Evolutionary conservation across 1,140 invertebrate genomes (phyloP).

Genomic region (Penaeus japonicus): DNA sequence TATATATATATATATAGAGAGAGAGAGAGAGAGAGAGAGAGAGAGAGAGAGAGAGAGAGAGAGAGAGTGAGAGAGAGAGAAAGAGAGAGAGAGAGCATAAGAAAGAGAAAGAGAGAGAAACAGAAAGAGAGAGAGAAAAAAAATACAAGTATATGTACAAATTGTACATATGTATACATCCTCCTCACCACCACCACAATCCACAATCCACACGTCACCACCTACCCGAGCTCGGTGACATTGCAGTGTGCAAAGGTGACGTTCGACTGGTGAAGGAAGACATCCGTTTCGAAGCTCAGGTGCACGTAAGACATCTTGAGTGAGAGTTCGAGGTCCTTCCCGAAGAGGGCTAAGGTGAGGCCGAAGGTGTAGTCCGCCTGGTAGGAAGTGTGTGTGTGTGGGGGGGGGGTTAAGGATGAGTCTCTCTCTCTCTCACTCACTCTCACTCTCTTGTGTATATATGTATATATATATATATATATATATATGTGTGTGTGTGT

Average conservation of each 20-base stretch:
- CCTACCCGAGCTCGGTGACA: slow-evolving; percentile 37
- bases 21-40: too few relatives aligned
- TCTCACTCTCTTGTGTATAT: too few relatives aligned
- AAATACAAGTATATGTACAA: too few relatives aligned
- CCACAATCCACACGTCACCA: background rate
- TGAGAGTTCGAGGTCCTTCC: slow-evolving; percentile 26
- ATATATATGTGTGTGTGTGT: too few relatives aligned
- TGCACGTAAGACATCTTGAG: slow-evolving; percentile 40
- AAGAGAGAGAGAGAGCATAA: too few relatives aligned
- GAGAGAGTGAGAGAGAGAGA: too few relatives aligned
- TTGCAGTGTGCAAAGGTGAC: slow-evolving; percentile 23
- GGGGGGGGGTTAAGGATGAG: background rate
- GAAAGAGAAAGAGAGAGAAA: background rate
- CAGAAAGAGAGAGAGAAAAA: background rate
- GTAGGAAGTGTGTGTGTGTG: background rate
- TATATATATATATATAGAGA: too few relatives aligned
- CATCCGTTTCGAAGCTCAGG: slow-evolving; percentile 44
- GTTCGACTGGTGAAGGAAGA: slow-evolving; percentile 30
- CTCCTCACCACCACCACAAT: background rate
- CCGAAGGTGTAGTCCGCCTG: slow-evolving; percentile 25
- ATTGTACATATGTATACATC: too few relatives aligned
- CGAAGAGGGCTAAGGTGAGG: slow-evolving; percentile 8
- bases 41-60: too few relatives aligned
- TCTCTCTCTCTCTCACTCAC: too few relatives aligned
- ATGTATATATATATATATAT: too few relatives aligned